These are phyloP conservation scores for Matsumyia berberina DNA, from an alignment of 2,888 invertebrate species.

Conservation along the genomic window DNA sequence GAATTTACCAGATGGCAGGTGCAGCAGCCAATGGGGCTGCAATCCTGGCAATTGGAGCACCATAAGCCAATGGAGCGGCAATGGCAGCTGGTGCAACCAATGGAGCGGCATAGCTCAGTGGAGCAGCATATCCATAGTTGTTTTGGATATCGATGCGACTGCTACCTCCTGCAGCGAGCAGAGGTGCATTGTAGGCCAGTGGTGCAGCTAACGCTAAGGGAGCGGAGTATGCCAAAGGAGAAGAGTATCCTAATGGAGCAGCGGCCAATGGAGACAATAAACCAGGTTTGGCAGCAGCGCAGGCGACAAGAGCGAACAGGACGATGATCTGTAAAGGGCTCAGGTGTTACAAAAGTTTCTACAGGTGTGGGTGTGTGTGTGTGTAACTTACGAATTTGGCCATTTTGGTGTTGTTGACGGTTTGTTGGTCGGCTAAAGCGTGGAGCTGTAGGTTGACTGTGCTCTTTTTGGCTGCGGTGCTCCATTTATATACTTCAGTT, in stretches of 20 bases:
- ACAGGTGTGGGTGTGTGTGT: no score
- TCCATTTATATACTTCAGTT: conserved; percentile 16
- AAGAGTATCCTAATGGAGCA: conserved; percentile 82
- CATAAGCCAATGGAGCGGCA: conserved; percentile 26
- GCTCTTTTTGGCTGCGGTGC: background rate
- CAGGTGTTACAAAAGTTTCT: no score
- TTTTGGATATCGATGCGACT: conserved; percentile 75
- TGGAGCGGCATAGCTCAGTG: conserved; percentile 85
- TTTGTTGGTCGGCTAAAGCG: conserved; percentile 3
- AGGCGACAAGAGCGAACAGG: conserved; percentile 66
- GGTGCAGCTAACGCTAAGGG: conserved; percentile 80
- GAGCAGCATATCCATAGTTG: conserved; percentile 84
- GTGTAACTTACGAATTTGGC: conserved; percentile 68
- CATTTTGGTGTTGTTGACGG: conserved; percentile 51
- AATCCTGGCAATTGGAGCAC: conserved; percentile 27
- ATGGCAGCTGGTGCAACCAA: conserved; percentile 80
- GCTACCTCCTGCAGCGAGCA: conserved; percentile 61
- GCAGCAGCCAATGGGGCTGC: conserved; percentile 31
- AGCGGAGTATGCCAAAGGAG: conserved; percentile 87
- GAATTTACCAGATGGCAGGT: conserved; percentile 30
- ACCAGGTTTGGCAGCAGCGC: conserved; percentile 73
- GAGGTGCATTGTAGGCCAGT: conserved; percentile 59
- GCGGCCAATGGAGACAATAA: conserved; percentile 45
- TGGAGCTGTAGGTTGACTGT: conserved; percentile 10
- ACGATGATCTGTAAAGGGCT: conserved; percentile 58